These are phyloP conservation scores for Brachionichthys hirsutus DNA, from an alignment of 2,113 vertebrate genomes.

Conservation along the genomic window DNA sequence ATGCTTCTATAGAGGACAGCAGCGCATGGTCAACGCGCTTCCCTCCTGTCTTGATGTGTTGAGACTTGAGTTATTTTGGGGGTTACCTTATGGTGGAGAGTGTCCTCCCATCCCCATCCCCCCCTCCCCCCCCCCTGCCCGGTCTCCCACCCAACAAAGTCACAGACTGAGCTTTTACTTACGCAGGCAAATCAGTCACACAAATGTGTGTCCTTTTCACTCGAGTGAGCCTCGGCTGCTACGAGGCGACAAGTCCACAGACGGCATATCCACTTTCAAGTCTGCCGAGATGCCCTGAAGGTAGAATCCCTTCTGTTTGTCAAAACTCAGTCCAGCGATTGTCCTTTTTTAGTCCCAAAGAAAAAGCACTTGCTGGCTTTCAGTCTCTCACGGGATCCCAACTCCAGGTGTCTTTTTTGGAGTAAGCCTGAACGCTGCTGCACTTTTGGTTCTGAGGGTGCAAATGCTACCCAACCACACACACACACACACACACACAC, in stretches of 20 bases:
- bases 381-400: conserved; percentile 13
- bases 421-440: conserved; percentile 18
- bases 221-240: conserved; percentile 5
- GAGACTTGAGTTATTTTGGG: conserved; percentile 21
- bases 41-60: conserved; percentile 20
- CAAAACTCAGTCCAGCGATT: conserved; percentile 7
- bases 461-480: conserved; percentile 50
- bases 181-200: conserved; percentile 38
- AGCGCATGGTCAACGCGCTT: conserved; percentile 39
- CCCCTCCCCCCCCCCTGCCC: conserved; percentile 69
- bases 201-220: conserved; percentile 17
- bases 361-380: conserved; percentile 22
- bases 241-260: conserved; percentile 14
- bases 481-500: conserved; percentile 2
- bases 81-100: conserved; percentile 56
- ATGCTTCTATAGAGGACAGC: conserved; percentile 22
- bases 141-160: conserved; percentile 39
- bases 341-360: conserved; percentile 16
- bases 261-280: conserved; percentile 22
- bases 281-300: conserved; percentile 21
- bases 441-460: conserved; percentile 12
- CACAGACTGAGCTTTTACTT: conserved; percentile 45
- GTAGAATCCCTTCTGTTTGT: conserved; percentile 17
- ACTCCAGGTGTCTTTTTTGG: conserved; percentile 6
- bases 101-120: conserved; percentile 68